A percentile compares a stretch with the other conserved stretches of the same genome.
phyloP scores from a whole-genome alignment of 2,113 vertebrate genomes.

The Jacana jacana region DNA sequence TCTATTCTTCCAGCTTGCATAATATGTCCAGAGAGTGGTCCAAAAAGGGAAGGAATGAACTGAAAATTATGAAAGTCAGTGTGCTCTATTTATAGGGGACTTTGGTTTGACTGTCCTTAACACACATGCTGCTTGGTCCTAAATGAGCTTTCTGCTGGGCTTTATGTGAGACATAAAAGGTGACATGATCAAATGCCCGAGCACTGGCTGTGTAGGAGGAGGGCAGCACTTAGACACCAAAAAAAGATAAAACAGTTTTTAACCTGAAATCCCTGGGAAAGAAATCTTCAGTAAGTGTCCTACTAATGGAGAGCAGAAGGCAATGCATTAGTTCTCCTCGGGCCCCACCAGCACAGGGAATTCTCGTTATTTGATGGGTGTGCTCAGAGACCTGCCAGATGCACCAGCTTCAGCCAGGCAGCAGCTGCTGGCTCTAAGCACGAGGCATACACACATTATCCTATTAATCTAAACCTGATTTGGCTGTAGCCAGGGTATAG shows the following conservation, averaged over 20 bases:
- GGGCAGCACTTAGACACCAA: not conserved
- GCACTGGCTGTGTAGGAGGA: not conserved
- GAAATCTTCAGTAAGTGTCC: not conserved
- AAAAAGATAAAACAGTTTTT: not conserved
- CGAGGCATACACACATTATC: not conserved
- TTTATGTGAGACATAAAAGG: not conserved
- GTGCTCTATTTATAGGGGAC: slow-evolving; percentile 7
- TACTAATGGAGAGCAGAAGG: not conserved
- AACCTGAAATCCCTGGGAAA: not conserved
- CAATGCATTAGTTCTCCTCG: not conserved
- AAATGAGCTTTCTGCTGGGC: not conserved
- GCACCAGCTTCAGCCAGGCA: not conserved
- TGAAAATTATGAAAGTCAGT: not conserved
- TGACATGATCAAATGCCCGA: not conserved
- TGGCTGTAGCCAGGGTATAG: not conserved
- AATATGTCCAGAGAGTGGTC: not conserved
- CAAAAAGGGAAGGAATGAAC: slow-evolving; percentile 28
- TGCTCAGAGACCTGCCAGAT: not conserved
- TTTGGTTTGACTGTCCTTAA: not conserved
- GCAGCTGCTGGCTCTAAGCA: not conserved
- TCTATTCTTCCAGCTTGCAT: slow-evolving; percentile 7
- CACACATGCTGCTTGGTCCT: not conserved
- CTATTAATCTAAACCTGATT: not conserved
- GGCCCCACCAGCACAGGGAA: not conserved
- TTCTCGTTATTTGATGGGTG: not conserved